Conservation (phyloP, 2,797 vertebrate genomes). For the Anas acuta region DNA sequence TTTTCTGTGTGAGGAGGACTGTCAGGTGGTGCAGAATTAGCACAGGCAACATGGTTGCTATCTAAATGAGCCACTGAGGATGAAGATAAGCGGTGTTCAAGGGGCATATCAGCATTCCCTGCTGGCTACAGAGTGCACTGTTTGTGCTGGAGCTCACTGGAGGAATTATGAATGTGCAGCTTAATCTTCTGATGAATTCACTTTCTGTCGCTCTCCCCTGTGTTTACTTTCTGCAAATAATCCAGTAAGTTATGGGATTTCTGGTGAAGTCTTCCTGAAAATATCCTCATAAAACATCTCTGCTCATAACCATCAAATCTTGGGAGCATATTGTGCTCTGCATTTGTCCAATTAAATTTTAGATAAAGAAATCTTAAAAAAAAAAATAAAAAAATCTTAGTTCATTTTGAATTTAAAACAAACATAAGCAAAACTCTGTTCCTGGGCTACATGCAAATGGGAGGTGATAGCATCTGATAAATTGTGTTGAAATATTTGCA, state of each 20-base stretch:
- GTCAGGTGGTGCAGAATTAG: neutral
- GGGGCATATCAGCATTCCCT: neutral
- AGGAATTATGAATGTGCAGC: neutral
- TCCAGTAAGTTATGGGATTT: neutral
- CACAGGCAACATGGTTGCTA: neutral
- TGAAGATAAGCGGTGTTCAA: neutral
- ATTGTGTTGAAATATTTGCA: neutral
- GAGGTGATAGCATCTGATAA: neutral
- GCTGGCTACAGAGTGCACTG: neutral
- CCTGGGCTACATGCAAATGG: neutral
- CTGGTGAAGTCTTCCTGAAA: neutral
- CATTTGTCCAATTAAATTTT: neutral
- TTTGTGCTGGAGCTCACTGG: neutral
- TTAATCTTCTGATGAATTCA: neutral
- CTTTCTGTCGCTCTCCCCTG: accelerated
- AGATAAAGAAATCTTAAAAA: neutral
- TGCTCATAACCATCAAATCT: neutral
- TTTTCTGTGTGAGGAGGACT: neutral
- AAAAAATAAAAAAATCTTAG: neutral
- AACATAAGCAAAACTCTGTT: neutral
- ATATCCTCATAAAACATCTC: neutral
- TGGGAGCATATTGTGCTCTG: neutral
- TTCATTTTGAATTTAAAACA: neutral
- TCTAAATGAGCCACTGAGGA: accelerated
- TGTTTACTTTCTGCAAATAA: neutral